Percentiles rank a stretch among this genome's conserved stretches.
Conservation (phyloP, 2,797 vertebrate species). For the Alca torda region DNA sequence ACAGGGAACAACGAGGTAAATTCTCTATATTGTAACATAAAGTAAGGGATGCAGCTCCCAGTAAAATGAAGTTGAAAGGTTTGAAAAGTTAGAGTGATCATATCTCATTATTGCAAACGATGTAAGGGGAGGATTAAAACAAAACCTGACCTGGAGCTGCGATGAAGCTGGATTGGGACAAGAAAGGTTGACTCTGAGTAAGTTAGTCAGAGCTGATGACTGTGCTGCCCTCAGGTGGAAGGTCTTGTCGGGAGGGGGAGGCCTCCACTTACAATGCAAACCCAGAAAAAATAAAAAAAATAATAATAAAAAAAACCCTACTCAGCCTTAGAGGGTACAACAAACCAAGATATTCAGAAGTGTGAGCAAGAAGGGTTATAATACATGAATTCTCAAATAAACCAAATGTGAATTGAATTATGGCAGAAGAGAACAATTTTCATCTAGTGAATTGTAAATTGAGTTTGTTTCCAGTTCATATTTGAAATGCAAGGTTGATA, state of each 20-base stretch:
- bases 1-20: constrained; percentile 5
- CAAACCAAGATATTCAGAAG: background rate
- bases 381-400: constrained; percentile 29
- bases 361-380: constrained; percentile 22
- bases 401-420: constrained; percentile 53
- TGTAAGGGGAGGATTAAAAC: background rate
- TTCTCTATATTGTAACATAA: background rate
- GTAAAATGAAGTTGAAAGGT: constrained; percentile 27
- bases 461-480: constrained; percentile 27
- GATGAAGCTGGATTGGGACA: background rate
- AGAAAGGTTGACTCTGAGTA: background rate
- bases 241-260: background rate
- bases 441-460: constrained; percentile 28
- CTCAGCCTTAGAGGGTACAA: background rate
- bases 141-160: constrained; percentile 24
- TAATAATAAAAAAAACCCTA: background rate
- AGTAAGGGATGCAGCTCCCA: constrained; percentile 2
- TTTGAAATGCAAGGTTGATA: constrained; percentile 9
- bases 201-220: constrained; percentile 14
- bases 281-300: background rate
- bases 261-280: background rate
- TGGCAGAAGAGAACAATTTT: constrained; percentile 34
- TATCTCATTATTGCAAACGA: constrained; percentile 37
- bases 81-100: constrained; percentile 56
- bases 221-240: constrained; percentile 66